Conservation (phyloP, 2,797 vertebrate genomes). For the Sorex maritimensis region DNA sequence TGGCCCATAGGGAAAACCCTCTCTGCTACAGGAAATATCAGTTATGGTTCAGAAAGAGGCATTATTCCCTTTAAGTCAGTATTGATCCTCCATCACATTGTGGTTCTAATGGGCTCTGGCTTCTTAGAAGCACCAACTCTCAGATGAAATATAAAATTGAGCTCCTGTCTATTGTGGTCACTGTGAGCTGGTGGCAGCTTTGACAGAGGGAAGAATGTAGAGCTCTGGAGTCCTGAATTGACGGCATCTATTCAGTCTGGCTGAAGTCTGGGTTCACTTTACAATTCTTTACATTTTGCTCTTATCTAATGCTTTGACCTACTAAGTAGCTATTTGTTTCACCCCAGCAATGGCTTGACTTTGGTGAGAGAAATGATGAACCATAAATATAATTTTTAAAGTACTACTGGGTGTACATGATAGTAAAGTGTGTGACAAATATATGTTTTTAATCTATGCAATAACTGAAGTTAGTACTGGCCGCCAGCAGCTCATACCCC, state of each 20-base stretch:
- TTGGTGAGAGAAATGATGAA: constrained; percentile 58
- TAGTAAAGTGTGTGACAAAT: constrained; percentile 80
- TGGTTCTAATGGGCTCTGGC: constrained; percentile 79
- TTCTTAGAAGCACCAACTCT: constrained; percentile 77
- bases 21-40: constrained; percentile 54
- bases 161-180: constrained; percentile 75
- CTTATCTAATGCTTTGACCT: constrained; percentile 73
- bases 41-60: constrained; percentile 70
- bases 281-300: constrained; percentile 67
- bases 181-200: constrained; percentile 47
- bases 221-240: constrained; percentile 20
- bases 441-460: constrained; percentile 85
- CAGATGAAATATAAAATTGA: constrained; percentile 78
- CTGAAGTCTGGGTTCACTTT: constrained; percentile 57
- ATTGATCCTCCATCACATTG: constrained; percentile 68
- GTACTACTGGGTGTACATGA: constrained; percentile 74
- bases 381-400: constrained; percentile 82
- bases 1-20: constrained; percentile 6
- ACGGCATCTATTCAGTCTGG: constrained; percentile 24
- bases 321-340: constrained; percentile 74
- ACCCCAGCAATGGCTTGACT: constrained; percentile 59
- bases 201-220: constrained; percentile 48
- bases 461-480: constrained; percentile 71
- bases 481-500: constrained; percentile 41
- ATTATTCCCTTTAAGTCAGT: constrained; percentile 68